Evolutionary conservation across 1,140 invertebrate genomes (phyloP).

Genomic region (Gonioctena quinquepunctata): DNA sequence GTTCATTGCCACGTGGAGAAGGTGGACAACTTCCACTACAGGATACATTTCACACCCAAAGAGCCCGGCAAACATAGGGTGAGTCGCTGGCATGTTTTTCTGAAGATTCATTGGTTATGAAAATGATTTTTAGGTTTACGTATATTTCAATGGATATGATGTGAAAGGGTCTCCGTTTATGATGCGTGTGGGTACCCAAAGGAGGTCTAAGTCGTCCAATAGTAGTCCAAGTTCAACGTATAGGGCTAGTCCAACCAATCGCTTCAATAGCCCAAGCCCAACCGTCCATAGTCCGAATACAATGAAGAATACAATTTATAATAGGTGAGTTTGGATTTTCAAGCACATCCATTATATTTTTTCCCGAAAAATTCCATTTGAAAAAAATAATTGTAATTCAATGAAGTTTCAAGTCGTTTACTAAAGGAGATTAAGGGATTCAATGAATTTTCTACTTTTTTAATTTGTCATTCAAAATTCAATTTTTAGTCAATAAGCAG

Average conservation of each 20-base stretch:
- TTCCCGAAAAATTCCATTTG: no score
- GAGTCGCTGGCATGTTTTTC: constrained; percentile 25
- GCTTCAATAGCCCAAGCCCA: constrained; percentile 35
- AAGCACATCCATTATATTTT: no score
- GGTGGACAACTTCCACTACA: constrained; percentile 72
- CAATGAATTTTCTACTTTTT: no score
- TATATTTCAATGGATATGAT: constrained; percentile 94
- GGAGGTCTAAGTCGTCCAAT: constrained; percentile 52
- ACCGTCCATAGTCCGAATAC: constrained; percentile 33
- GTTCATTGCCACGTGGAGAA: constrained; percentile 84
- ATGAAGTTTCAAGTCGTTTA: no score
- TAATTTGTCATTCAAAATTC: no score
- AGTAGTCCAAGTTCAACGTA: constrained; percentile 45
- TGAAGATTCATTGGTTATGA: neutral
- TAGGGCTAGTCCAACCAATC: constrained; percentile 54
- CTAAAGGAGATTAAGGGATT: no score
- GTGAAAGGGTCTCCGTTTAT: constrained; percentile 89
- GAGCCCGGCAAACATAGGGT: constrained; percentile 88
- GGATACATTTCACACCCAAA: constrained; percentile 86
- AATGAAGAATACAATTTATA: constrained; percentile 37
- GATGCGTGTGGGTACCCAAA: constrained; percentile 74
- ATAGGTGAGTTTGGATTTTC: constrained; percentile 17
- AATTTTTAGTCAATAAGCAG: no score
- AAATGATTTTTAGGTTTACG: constrained; percentile 68
- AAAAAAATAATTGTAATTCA: no score